These are phyloP conservation scores for Lithophane ornitopus DNA, from an alignment of 2,888 invertebrate genomes.

Conservation along the genomic window DNA sequence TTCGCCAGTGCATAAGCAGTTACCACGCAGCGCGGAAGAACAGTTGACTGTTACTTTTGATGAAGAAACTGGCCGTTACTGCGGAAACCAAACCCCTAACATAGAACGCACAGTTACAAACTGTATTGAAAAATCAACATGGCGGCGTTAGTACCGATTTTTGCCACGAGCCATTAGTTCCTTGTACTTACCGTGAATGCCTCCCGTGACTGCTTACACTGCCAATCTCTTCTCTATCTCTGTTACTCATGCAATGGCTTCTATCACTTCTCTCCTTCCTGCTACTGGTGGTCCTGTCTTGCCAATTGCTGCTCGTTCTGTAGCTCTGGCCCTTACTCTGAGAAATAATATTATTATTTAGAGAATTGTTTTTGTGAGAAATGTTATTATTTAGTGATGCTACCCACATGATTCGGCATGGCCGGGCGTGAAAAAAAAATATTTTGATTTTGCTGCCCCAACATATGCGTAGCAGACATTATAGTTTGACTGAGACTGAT, in stretches of 20 bases:
- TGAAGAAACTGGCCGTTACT: too few relatives aligned
- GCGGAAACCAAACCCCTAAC: too few relatives aligned
- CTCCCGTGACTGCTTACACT: constrained; percentile 45
- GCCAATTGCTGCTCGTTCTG: constrained; percentile 24
- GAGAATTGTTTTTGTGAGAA: background rate
- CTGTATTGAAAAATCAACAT: background rate
- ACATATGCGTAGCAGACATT: too few relatives aligned
- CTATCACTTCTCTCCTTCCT: constrained; percentile 32
- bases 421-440: too few relatives aligned
- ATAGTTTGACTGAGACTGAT: too few relatives aligned
- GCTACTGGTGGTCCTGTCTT: constrained; percentile 10
- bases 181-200: constrained; percentile 40
- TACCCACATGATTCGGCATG: too few relatives aligned
- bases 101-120: too few relatives aligned
- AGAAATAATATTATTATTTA: background rate
- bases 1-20: too few relatives aligned
- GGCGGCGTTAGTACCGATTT: background rate
- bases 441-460: too few relatives aligned
- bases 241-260: background rate
- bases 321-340: constrained; percentile 15
- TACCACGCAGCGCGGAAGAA: too few relatives aligned
- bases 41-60: too few relatives aligned
- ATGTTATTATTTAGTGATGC: too few relatives aligned
- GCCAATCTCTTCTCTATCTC: constrained; percentile 36
- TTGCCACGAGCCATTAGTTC: background rate